These are phyloP conservation scores for Hypomecis atomaria DNA, from an alignment of 2,888 invertebrate genomes.

Conservation along the genomic window DNA sequence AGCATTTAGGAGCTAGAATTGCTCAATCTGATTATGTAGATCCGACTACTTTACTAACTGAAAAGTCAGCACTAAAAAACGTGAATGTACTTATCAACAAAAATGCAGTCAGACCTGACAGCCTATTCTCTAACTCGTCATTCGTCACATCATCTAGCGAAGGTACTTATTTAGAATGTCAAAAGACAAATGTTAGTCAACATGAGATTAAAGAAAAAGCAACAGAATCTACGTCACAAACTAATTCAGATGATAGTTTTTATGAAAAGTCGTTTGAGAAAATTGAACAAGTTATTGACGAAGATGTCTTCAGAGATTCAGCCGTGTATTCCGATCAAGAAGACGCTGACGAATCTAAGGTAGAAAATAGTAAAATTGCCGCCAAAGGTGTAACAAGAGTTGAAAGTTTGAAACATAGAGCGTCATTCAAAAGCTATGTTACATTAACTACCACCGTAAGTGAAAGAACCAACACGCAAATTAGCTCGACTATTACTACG, in stretches of 20 bases:
- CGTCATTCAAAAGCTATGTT: conserved; percentile 65
- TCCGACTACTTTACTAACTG: conserved; percentile 87
- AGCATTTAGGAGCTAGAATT: conserved; percentile 93
- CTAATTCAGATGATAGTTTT: conserved; percentile 86
- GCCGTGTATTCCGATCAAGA: conserved; percentile 93
- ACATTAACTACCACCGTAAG: conserved; percentile 54
- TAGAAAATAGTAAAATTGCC: conserved; percentile 49
- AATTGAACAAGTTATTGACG: conserved; percentile 88
- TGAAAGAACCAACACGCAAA: conserved; percentile 57
- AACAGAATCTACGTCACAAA: conserved; percentile 45
- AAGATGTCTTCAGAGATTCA: conserved; percentile 90
- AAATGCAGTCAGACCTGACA: conserved; percentile 82
- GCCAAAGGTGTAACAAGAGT: conserved; percentile 61
- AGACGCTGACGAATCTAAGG: conserved; percentile 71
- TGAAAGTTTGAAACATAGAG: conserved; percentile 64
- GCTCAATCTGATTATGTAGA: conserved; percentile 95
- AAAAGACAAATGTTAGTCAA: conserved; percentile 45
- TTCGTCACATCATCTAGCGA: conserved; percentile 84
- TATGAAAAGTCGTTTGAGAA: conserved; percentile 91
- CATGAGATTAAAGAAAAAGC: conserved; percentile 43
- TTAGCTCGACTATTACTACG: conserved; percentile 48
- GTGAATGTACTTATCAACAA: conserved; percentile 87
- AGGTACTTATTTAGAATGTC: conserved; percentile 72
- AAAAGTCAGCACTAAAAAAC: conserved; percentile 77
- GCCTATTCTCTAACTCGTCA: conserved; percentile 84